Base-by-base conservation (phyloP, 2,797 vertebrate species). In the Orestias chungarensis region DNA sequence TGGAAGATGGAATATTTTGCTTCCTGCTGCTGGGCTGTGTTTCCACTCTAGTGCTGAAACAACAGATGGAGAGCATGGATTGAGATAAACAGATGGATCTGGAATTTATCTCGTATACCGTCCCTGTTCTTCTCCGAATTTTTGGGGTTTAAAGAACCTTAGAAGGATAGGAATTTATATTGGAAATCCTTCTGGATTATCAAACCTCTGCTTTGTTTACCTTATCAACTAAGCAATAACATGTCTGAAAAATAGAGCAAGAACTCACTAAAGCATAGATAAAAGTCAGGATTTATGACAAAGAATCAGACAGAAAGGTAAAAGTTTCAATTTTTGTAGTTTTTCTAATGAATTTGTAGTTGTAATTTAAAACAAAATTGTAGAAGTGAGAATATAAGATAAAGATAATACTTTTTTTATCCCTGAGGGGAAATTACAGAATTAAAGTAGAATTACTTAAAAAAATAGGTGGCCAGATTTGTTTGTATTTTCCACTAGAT, bases 1-100 rank as follows among this genome's bases (percentile, higher is more conserved):
- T 67, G 78, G 73, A 80, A 85, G 73, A 79, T 9, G 43, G 49
- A 79, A 82, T 82, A 79, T 83, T 69, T 27, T 25, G 40, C 44
- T 68, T 70, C 81, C 64, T 76, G 65, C 3, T 6, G 64, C 44
- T 20, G 4, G 23, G 44, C 69, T 44, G 42, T 40, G 50, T 64
- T 43, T 59, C 54, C 43, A 38, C 62, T 66, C 8, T n/a, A 11
- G 38, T 49, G 57, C 38, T 17, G 64, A 74, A 55, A 14, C 74
- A 57, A n/a, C 38, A 23, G 54, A 33, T 23, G 64, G 35, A 1
- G 67, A 79, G 49, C 18, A 2, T n/a, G 10, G 35, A 78, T 70
- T 3, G 6, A 44, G 68, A 70, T 71, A 73, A 84, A 62, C 80
- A 71, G 66, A 78, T 66, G 67, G 52, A 40, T 77, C 61, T 61